Percentiles rank a stretch among this genome's conserved stretches.
Evolutionary conservation across 2,797 vertebrate species (phyloP).

Genomic region (Cyprinella venusta): DNA sequence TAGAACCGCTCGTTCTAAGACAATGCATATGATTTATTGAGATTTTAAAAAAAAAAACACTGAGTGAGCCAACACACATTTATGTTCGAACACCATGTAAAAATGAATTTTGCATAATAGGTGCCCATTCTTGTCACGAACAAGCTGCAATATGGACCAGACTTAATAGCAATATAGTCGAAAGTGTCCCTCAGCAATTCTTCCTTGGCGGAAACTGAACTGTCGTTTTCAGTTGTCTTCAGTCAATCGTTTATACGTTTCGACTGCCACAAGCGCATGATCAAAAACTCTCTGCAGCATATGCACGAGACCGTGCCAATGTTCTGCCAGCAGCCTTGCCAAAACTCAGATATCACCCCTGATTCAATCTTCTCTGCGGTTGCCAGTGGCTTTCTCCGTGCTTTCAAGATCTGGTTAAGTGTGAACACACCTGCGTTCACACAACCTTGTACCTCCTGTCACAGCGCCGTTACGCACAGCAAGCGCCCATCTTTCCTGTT

Average conservation of each 20-base stretch:
- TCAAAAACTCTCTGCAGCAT: slow-evolving; percentile 8
- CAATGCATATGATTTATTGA: no score
- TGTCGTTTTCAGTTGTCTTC: slow-evolving; percentile 19
- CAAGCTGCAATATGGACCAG: background rate
- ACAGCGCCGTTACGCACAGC: slow-evolving; percentile 58
- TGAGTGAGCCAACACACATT: no score
- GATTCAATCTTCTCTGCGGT: slow-evolving; percentile 24
- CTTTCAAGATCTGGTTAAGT: slow-evolving; percentile 38
- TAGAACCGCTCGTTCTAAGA: no score
- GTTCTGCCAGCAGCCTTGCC: slow-evolving; percentile 30
- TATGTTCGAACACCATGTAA: no score
- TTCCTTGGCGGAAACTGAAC: background rate
- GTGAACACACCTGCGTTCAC: slow-evolving; percentile 29
- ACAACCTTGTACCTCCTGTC: slow-evolving; percentile 21
- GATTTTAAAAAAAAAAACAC: no score
- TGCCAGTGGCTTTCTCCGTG: slow-evolving; percentile 11
- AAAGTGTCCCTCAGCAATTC: background rate
- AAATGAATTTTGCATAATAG: no score
- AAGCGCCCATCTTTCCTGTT: slow-evolving; percentile 63
- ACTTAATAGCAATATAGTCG: background rate
- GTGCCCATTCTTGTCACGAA: background rate
- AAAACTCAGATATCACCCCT: slow-evolving; percentile 29
- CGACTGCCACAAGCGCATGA: background rate
- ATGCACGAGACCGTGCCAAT: background rate
- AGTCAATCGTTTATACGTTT: slow-evolving; percentile 8